These are phyloP conservation scores for Xanthia icteritia DNA, from an alignment of 2,888 invertebrate species.

Conservation along the genomic window DNA sequence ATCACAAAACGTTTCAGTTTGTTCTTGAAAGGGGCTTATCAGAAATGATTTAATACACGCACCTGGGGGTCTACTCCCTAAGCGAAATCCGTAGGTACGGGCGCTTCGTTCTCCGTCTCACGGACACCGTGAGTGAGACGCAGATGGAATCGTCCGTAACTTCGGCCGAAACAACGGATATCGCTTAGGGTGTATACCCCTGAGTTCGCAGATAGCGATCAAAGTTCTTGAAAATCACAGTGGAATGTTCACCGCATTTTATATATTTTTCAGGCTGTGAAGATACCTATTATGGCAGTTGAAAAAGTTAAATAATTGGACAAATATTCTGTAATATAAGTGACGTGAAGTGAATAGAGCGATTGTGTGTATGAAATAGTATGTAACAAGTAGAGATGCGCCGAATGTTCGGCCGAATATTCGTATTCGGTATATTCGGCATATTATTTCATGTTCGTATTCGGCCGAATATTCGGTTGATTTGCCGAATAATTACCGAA, in stretches of 20 bases:
- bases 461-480: too few species aligned
- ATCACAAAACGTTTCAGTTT: slow-evolving; percentile 2
- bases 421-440: too few species aligned
- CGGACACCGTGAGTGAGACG: too few species aligned
- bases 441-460: too few species aligned
- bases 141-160: too few species aligned
- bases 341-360: slow-evolving; percentile 63
- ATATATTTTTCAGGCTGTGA: slow-evolving; percentile 55
- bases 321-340: slow-evolving; percentile 65
- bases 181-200: too few species aligned
- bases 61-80: too few species aligned
- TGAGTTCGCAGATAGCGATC: not conserved
- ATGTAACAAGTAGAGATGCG: slow-evolving; percentile 46
- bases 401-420: too few species aligned
- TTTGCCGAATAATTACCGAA: too few species aligned
- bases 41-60: not conserved
- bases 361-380: slow-evolving; percentile 63
- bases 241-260: not conserved
- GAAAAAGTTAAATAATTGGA: slow-evolving; percentile 53
- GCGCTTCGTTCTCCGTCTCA: too few species aligned
- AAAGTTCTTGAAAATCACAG: not conserved
- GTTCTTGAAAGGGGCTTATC: not conserved
- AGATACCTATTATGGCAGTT: slow-evolving; percentile 17
- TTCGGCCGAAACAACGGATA: too few species aligned
- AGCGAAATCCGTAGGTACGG: too few species aligned